phyloP scores from a whole-genome alignment of 2,888 invertebrate species.

The Tupiocoris notatus region DNA sequence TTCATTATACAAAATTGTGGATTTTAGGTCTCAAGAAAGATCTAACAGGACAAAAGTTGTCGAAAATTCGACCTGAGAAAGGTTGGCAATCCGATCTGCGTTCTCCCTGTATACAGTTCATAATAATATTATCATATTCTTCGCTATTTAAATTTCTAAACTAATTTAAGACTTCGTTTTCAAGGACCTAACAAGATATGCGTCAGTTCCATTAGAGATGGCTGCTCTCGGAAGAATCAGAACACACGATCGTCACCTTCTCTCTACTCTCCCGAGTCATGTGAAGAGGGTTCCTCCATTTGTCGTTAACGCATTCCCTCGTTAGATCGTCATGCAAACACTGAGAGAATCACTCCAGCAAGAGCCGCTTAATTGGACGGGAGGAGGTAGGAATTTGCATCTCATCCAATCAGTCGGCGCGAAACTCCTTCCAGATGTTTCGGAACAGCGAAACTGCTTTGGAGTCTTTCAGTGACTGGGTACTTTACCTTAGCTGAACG shows the following conservation, averaged over 20 bases:
- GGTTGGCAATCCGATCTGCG: too few relatives aligned
- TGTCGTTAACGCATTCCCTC: neutral
- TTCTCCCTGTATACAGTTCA: too few relatives aligned
- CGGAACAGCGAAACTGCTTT: neutral
- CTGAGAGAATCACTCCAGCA: neutral
- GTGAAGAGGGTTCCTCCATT: neutral
- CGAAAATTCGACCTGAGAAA: too few relatives aligned
- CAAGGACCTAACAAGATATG: neutral
- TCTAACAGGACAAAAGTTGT: too few relatives aligned
- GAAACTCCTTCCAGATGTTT: neutral
- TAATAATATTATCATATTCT: too few relatives aligned
- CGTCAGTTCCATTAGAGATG: neutral
- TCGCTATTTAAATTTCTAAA: too few relatives aligned
- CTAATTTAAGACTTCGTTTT: too few relatives aligned
- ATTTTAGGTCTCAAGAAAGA: too few relatives aligned
- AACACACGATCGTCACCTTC: neutral
- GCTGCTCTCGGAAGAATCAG: neutral
- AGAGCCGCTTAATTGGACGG: neutral
- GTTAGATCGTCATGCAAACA: neutral
- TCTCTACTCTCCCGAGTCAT: neutral
- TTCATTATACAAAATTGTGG: too few relatives aligned
- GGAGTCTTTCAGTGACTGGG: neutral
- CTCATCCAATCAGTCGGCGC: neutral
- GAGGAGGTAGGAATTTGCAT: neutral
- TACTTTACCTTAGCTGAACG: neutral